Evolutionary conservation across 2,113 vertebrate species (phyloP).

Genomic region (Sapayoa aenigma): DNA sequence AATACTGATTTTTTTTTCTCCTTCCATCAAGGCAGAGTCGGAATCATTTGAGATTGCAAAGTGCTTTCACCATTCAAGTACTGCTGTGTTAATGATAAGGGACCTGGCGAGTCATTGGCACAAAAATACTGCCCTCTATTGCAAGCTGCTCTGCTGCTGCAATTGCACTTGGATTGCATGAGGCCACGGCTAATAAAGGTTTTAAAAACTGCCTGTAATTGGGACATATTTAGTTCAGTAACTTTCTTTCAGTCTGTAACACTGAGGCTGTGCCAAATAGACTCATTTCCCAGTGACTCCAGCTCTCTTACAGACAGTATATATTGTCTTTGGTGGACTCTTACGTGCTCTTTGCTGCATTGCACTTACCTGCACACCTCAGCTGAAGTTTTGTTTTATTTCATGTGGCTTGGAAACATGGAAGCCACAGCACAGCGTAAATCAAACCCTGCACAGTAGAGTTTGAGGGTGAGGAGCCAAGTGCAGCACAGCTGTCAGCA

Average conservation of each 20-base stretch:
- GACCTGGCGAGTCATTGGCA: not conserved
- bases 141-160: not conserved
- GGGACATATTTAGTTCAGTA: not conserved
- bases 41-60: not conserved
- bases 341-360: not conserved
- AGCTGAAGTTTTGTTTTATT: not conserved
- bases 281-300: not conserved
- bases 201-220: not conserved
- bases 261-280: not conserved
- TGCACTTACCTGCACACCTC: not conserved
- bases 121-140: slow-evolving; percentile 31
- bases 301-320: not conserved
- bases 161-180: not conserved
- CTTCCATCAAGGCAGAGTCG: not conserved
- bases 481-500: too few species aligned
- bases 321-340: not conserved
- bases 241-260: not conserved
- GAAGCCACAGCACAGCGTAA: not conserved
- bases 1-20: not conserved
- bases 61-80: not conserved
- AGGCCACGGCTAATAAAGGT: not conserved
- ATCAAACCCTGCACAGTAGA: not conserved
- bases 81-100: not conserved
- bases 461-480: not conserved
- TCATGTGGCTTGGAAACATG: not conserved